A percentile compares a stretch with the other conserved stretches of the same genome.
phyloP scores from a whole-genome alignment of 2,113 vertebrate genomes.

The Myodes glareolus region DNA sequence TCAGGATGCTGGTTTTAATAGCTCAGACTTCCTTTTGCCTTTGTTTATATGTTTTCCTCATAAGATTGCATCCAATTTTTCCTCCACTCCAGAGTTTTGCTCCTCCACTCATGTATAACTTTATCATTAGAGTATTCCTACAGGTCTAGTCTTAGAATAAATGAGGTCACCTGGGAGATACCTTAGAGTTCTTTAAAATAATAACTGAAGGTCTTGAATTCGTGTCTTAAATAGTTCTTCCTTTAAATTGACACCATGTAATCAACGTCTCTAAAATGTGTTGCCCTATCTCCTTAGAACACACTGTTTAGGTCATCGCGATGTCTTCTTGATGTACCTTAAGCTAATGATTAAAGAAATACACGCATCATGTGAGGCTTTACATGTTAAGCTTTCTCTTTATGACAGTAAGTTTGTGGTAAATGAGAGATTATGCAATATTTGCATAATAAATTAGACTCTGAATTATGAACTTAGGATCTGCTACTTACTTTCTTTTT shows the following conservation, averaged over 20 bases:
- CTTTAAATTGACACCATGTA: neutral
- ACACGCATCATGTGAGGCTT: neutral
- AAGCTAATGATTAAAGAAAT: neutral
- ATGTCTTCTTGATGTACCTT: neutral
- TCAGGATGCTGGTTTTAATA: neutral
- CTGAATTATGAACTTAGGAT: neutral
- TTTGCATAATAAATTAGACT: neutral
- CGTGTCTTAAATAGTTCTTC: neutral
- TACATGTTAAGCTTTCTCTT: neutral
- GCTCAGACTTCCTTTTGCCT: neutral
- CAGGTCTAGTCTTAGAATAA: neutral
- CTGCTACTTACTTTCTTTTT: conserved; percentile 14
- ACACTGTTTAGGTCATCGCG: neutral
- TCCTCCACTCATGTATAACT: neutral
- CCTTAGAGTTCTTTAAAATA: neutral
- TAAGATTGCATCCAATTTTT: neutral
- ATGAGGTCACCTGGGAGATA: neutral
- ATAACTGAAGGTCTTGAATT: neutral
- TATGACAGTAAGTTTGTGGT: neutral
- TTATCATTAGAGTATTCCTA: neutral
- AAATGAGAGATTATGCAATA: neutral
- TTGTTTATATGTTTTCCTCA: neutral
- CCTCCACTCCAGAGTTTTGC: neutral
- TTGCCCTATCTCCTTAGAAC: neutral
- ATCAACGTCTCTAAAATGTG: neutral